Conservation (phyloP, 2,797 vertebrate species). For the Rhinoraja longicauda region DNA sequence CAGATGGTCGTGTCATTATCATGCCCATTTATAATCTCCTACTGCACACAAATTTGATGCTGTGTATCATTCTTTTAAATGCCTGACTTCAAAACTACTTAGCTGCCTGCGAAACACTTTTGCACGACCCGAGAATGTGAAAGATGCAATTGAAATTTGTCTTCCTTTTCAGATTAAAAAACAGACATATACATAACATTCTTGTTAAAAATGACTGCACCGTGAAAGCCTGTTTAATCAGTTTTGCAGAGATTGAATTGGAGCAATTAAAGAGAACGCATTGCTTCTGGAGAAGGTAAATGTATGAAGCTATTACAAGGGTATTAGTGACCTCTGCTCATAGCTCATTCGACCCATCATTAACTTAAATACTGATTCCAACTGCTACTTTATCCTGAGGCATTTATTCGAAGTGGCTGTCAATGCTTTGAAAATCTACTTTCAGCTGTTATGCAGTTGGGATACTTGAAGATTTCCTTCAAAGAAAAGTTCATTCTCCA, state of each 20-base stretch:
- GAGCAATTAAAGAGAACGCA: not conserved
- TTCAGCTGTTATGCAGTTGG: not conserved
- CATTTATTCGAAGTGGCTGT: slow-evolving; percentile 4
- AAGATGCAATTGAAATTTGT: not conserved
- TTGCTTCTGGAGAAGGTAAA: not conserved
- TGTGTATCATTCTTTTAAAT: not conserved
- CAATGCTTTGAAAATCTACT: not conserved
- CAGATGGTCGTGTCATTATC: not conserved
- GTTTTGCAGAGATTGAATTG: not conserved
- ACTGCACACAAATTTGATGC: not conserved
- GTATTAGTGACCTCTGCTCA: not conserved
- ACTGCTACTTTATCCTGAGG: not conserved
- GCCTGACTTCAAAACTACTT: not conserved
- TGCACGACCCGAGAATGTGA: not conserved
- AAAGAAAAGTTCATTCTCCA: not conserved
- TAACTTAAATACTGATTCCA: not conserved
- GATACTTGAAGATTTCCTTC: not conserved
- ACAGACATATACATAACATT: not conserved
- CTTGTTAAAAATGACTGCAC: not conserved
- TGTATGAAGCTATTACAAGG: not conserved
- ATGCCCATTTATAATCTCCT: not conserved
- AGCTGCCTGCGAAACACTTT: not conserved
- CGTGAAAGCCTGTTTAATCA: not conserved
- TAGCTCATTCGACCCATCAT: not conserved
- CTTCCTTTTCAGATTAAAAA: not conserved